Evolutionary conservation across 1,140 invertebrate species (phyloP), one percentile per base, ranked within the genome.

Genomic region (Diabrotica undecimpunctata): DNA sequence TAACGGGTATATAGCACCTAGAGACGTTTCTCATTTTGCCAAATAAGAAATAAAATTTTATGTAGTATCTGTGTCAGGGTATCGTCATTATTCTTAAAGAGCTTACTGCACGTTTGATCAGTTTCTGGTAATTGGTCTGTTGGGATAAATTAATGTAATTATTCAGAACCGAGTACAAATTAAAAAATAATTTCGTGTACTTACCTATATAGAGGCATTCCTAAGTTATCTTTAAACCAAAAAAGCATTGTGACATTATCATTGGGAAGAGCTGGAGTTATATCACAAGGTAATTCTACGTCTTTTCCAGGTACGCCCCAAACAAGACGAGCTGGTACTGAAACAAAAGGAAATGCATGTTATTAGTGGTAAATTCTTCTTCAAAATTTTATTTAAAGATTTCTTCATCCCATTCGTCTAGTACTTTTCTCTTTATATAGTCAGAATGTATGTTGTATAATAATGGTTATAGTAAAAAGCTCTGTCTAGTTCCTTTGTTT

Each of bases 171-270:
- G 25, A 25, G 1, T 25, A 25, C 25, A 25, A 25, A 25, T 2
- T 25, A 25, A 4, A 25, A 25, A 25, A 25, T 25, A 25, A 25
- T 25, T 25, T 2, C 4, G 1, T 25, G 25, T 25, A 46, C 82
- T 86, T 82, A 92, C 91, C 89, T 93, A 80, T 94, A 94, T 41
- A 93, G 82, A 11, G 92, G 91, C 80, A 92, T 92, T 37, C 89
- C 88, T 41, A 85, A 87, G 36, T 86, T 85, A 74, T 92, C 91
- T 78, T 91, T 91, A 79, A 93, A 93, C 91, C 91, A 94, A 61
- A 94, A 85, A 67, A 93, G 83, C 84, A 91, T 86, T 72, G 84
- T 90, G 56, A 94, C 88, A 25, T 85, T 86, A 72, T 93, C 92
- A 65, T 85, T 84, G 4, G 85, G 80, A 39, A 82, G 80, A 6